Percentiles rank a stretch among this genome's conserved stretches.
These are phyloP conservation scores for Phodopus roborovskii DNA, from an alignment of 2,113 vertebrate species.

Conservation along the genomic window DNA sequence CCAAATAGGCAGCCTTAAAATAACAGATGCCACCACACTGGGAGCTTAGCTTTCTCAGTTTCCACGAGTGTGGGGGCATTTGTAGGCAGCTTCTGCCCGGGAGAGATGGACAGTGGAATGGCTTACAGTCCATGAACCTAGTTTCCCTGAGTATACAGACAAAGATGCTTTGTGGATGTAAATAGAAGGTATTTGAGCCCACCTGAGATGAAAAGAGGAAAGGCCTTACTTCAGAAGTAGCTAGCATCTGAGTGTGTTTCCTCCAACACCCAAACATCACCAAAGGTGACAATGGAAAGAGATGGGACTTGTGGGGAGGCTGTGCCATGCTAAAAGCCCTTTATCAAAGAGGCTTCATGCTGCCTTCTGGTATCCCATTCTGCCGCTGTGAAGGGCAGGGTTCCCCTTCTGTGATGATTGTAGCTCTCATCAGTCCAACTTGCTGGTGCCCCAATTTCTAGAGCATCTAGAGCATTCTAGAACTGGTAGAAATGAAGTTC, in stretches of 20 bases:
- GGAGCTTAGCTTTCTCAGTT: neutral
- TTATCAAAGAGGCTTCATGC: neutral
- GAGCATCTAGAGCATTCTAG: neutral
- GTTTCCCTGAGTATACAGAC: neutral
- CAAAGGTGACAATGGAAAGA: neutral
- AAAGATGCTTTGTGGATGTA: neutral
- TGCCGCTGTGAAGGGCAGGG: neutral
- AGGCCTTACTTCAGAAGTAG: neutral
- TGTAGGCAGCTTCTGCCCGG: neutral
- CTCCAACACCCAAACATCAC: neutral
- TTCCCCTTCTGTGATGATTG: neutral
- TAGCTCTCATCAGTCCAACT: neutral
- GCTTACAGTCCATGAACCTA: neutral
- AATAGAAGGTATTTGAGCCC: neutral
- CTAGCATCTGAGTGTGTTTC: neutral
- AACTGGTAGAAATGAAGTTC: neutral
- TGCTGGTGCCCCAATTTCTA: neutral
- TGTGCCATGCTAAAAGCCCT: neutral
- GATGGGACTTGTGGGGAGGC: neutral
- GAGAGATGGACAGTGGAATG: neutral
- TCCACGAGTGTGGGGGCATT: neutral
- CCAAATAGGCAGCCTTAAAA: neutral
- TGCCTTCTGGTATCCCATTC: neutral
- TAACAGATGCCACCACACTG: neutral
- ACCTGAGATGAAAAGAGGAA: neutral